Conservation (phyloP, 2,113 vertebrate genomes). For the Marmota monax region DNA sequence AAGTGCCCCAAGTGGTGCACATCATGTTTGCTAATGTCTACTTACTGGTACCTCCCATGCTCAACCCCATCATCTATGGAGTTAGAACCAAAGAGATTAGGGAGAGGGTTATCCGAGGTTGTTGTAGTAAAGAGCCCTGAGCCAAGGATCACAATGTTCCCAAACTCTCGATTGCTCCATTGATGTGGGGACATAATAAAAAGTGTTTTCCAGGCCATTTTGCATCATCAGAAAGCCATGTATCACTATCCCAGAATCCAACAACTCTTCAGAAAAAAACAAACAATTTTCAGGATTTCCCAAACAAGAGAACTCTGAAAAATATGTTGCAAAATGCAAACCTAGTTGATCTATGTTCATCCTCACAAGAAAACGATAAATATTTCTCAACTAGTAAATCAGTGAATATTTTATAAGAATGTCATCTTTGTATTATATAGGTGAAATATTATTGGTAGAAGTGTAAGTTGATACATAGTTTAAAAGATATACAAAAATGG, state of each 20-base stretch:
- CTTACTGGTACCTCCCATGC: constrained; percentile 75
- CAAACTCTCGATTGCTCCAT: rapidly evolving
- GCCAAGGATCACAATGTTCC: background rate
- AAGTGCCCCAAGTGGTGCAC: constrained; percentile 17
- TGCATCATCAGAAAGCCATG: background rate
- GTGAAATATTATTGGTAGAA: background rate
- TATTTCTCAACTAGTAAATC: background rate
- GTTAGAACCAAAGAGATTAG: constrained; percentile 78
- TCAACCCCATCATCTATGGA: constrained; percentile 80
- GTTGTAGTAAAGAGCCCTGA: constrained; percentile 7
- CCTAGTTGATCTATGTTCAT: background rate
- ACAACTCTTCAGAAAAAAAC: background rate
- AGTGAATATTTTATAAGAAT: background rate
- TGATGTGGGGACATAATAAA: background rate
- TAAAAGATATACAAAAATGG: background rate
- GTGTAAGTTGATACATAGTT: background rate
- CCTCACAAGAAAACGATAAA: background rate
- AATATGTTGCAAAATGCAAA: background rate
- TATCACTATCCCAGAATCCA: background rate
- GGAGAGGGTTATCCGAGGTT: constrained; percentile 27
- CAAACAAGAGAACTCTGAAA: background rate
- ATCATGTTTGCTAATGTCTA: constrained; percentile 75
- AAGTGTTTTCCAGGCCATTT: background rate
- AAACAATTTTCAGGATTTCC: background rate
- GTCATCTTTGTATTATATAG: background rate